Evolutionary conservation across 2,888 invertebrate genomes (phyloP).

Genomic region (Eupithecia subumbrata): DNA sequence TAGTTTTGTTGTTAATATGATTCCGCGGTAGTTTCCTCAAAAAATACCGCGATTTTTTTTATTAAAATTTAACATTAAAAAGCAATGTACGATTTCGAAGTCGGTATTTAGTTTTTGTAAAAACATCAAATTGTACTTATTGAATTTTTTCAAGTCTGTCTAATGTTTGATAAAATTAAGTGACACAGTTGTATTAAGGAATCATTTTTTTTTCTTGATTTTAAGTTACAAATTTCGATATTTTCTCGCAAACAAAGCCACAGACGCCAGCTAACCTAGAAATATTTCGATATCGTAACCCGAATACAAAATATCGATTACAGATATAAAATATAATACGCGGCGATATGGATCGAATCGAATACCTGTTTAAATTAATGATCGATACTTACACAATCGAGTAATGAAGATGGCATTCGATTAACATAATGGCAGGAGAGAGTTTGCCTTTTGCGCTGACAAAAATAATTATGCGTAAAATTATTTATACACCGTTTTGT

Average conservation of each 20-base stretch:
- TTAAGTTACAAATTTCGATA: too few species aligned
- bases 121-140: too few species aligned
- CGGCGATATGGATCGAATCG: slow-evolving; percentile 49
- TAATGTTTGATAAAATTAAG: too few species aligned
- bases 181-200: too few species aligned
- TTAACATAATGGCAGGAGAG: slow-evolving; percentile 56
- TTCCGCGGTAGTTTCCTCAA: too few species aligned
- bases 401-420: slow-evolving; percentile 58
- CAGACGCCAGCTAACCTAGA: background rate
- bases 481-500: slow-evolving; percentile 45
- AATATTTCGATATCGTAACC: slow-evolving; percentile 40
- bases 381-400: slow-evolving; percentile 54
- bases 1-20: too few species aligned
- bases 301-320: slow-evolving; percentile 52
- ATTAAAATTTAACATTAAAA: too few species aligned
- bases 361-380: slow-evolving; percentile 55
- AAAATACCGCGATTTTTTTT: too few species aligned
- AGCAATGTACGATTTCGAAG: too few species aligned
- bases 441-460: slow-evolving; percentile 49
- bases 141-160: too few species aligned
- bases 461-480: slow-evolving; percentile 49
- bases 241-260: background rate
- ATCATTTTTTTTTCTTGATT: too few species aligned
- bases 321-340: slow-evolving; percentile 43
- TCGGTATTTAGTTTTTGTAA: too few species aligned